Evolutionary conservation across 2,888 invertebrate genomes (phyloP).

Genomic region (Arctia plantaginis): DNA sequence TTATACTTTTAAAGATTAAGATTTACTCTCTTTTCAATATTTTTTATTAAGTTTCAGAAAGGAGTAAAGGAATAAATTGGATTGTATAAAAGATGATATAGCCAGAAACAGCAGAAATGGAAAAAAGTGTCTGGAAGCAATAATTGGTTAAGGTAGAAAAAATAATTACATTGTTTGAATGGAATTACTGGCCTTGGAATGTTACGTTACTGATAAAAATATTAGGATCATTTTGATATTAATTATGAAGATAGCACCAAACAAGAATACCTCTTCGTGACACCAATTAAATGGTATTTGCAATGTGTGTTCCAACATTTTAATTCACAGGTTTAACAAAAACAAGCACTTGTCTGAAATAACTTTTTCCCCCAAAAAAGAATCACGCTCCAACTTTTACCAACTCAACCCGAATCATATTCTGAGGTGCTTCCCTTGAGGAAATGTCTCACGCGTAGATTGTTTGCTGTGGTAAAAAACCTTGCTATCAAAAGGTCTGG

Average conservation of each 20-base stretch:
- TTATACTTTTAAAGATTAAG: too few relatives aligned
- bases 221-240: background rate
- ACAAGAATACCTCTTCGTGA: background rate
- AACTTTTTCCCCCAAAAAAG: slow-evolving; percentile 8
- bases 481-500: slow-evolving; percentile 12
- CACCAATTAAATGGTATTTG: background rate
- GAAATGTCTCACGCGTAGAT: background rate
- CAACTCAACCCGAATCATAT: slow-evolving; percentile 15
- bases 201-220: too few relatives aligned
- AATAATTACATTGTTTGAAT: too few relatives aligned
- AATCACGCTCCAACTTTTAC: slow-evolving; percentile 12
- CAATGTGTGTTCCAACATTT: background rate
- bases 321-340: background rate
- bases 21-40: too few relatives aligned
- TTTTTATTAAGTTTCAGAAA: too few relatives aligned
- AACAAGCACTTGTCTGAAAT: background rate
- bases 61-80: background rate
- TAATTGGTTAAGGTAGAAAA: background rate
- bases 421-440: slow-evolving; percentile 10
- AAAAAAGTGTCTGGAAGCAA: background rate
- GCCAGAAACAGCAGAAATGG: background rate
- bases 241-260: background rate
- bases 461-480: slow-evolving; percentile 6
- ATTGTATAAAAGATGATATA: background rate
- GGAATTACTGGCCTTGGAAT: too few relatives aligned